A percentile compares a stretch with the other conserved stretches of the same genome.
phyloP scores from a whole-genome alignment of 2,113 vertebrate genomes.

The Dasypus novemcinctus region DNA sequence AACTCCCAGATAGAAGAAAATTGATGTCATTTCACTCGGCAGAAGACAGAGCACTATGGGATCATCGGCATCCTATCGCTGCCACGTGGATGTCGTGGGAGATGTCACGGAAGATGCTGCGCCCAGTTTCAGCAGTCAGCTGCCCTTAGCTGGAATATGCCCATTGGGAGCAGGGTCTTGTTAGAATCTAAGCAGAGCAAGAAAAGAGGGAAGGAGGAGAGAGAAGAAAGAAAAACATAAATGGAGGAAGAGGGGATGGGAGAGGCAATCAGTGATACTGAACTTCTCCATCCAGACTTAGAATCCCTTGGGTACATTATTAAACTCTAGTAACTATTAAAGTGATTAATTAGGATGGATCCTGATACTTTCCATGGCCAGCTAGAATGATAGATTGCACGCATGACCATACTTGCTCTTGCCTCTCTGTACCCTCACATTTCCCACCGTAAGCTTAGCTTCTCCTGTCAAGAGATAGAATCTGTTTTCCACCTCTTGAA shows the following conservation, averaged over 20 bases:
- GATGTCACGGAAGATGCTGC: not conserved
- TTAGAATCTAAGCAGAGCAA: not conserved
- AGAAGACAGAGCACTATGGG: not conserved
- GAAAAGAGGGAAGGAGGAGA: not conserved
- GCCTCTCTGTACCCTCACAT: not conserved
- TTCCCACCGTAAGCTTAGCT: fast-evolving
- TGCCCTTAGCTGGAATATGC: not conserved
- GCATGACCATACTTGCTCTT: fast-evolving
- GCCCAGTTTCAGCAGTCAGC: not conserved
- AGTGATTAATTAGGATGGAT: not conserved
- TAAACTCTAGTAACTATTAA: not conserved
- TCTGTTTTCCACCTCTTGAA: not conserved
- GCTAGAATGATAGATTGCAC: not conserved
- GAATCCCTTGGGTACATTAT: not conserved
- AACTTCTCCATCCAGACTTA: not conserved
- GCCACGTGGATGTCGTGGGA: not conserved
- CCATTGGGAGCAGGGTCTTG: not conserved
- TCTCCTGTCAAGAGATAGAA: not conserved
- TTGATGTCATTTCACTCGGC: not conserved
- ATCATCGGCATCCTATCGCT: not conserved
- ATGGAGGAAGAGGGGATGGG: not conserved
- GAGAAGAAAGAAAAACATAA: not conserved
- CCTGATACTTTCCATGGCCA: not conserved
- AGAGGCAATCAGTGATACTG: not conserved
- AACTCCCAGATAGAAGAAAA: not conserved